Evolutionary conservation across 2,797 vertebrate genomes (phyloP).

Genomic region (Glyptemys insculpta): DNA sequence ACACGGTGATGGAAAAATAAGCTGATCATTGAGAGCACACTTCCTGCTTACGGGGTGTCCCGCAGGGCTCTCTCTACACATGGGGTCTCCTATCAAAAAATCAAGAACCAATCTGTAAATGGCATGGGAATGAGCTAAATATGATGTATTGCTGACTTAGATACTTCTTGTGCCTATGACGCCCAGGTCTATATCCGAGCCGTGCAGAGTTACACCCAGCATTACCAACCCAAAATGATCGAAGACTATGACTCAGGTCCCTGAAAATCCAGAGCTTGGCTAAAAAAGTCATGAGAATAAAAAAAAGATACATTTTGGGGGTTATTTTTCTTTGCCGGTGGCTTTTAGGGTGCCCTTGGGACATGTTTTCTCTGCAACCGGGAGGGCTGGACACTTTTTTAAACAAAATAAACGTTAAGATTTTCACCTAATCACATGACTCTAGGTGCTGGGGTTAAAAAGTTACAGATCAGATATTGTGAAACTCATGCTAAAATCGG

Average conservation of each 20-base stretch:
- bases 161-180: not conserved
- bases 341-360: not conserved
- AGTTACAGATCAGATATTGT: not conserved
- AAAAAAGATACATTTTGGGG: not conserved
- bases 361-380: not conserved
- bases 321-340: not conserved
- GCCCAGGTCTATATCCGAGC: too few relatives aligned
- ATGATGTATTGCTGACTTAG: not conserved
- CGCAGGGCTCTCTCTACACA: not conserved
- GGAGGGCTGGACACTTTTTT: not conserved
- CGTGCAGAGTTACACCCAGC: not conserved
- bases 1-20: not conserved
- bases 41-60: not conserved
- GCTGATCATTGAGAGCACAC: not conserved
- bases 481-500: not conserved
- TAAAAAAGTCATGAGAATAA: not conserved
- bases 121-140: not conserved
- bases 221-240: not conserved
- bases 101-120: not conserved
- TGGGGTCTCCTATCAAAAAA: not conserved
- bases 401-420: too few relatives aligned
- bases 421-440: too few relatives aligned
- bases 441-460: not conserved
- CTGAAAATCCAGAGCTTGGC: not conserved
- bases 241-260: not conserved